Percentiles rank a stretch among this genome's conserved stretches.
These are phyloP conservation scores for Brachycybe producta DNA, from an alignment of 2,888 invertebrate genomes.

Conservation along the genomic window DNA sequence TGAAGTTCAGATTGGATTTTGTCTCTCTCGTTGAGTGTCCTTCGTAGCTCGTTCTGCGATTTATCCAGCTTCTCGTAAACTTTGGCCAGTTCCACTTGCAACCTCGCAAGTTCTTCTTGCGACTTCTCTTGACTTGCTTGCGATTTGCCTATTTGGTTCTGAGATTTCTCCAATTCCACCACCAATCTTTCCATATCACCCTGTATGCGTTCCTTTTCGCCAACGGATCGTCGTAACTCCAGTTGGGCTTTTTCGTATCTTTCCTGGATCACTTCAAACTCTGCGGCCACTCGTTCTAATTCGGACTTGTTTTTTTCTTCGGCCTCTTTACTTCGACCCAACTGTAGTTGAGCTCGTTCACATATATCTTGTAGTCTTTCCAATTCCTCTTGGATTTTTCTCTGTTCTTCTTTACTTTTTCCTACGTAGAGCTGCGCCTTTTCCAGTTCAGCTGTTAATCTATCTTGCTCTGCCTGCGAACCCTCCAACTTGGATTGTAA, in stretches of 20 bases:
- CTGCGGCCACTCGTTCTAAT: constrained; percentile 58
- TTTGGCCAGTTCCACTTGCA: constrained; percentile 80
- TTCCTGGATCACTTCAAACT: constrained; percentile 75
- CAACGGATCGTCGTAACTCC: constrained; percentile 55
- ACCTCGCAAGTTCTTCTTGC: constrained; percentile 74
- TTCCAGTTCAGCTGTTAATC: constrained; percentile 70
- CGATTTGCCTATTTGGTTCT: constrained; percentile 71
- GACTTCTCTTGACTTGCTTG: constrained; percentile 74
- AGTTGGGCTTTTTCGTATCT: constrained; percentile 77
- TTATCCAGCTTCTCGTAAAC: constrained; percentile 83
- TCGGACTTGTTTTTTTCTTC: constrained; percentile 84
- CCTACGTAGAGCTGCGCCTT: constrained; percentile 64
- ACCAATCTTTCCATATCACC: constrained; percentile 29
- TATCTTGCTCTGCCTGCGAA: constrained; percentile 72
- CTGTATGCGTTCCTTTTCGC: constrained; percentile 30
- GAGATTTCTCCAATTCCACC: constrained; percentile 67
- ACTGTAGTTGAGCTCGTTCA: constrained; percentile 69
- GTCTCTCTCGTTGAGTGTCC: constrained; percentile 63
- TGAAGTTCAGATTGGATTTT: constrained; percentile 56
- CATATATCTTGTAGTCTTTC: constrained; percentile 76
- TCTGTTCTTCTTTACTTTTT: constrained; percentile 70
- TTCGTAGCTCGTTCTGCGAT: constrained; percentile 63
- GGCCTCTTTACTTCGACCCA: constrained; percentile 71
- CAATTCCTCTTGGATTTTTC: constrained; percentile 75
- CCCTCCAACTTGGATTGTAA: constrained; percentile 78